These are phyloP conservation scores for Pasiphila rectangulata DNA, from an alignment of 2,888 invertebrate species.

Conservation along the genomic window DNA sequence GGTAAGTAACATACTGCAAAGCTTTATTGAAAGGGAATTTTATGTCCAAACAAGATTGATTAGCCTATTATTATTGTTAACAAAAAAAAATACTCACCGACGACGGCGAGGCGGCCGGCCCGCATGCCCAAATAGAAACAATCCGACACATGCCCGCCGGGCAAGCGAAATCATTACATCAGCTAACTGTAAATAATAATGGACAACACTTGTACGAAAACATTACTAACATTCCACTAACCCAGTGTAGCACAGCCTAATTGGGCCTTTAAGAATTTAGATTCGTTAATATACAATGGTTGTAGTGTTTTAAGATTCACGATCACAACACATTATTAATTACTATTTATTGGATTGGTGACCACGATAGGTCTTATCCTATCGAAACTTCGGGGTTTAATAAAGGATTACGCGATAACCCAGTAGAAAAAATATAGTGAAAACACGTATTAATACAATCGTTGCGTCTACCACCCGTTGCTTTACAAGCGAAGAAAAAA, in stretches of 20 bases:
- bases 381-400: no score
- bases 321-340: no score
- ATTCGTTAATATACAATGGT: no score
- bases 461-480: no score
- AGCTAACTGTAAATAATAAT: constrained; percentile 32
- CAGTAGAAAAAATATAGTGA: no score
- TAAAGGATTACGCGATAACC: no score
- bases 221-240: constrained; percentile 22
- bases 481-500: no score
- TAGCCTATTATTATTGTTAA: constrained; percentile 14
- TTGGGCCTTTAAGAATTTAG: constrained; percentile 3
- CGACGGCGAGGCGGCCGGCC: constrained; percentile 7
- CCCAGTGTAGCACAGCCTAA: constrained; percentile 18
- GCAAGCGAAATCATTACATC: constrained; percentile 30
- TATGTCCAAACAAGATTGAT: constrained; percentile 14
- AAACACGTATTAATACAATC: no score
- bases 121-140: constrained; percentile 22
- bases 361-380: no score
- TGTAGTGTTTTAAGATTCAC: no score
- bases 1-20: neutral
- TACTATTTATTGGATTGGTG: no score
- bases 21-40: constrained; percentile 16
- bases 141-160: constrained; percentile 26
- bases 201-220: constrained; percentile 29
- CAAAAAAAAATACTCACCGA: constrained; percentile 29